Base-by-base conservation (phyloP, 2,797 vertebrate genomes). In the Xenops minutus region DNA sequence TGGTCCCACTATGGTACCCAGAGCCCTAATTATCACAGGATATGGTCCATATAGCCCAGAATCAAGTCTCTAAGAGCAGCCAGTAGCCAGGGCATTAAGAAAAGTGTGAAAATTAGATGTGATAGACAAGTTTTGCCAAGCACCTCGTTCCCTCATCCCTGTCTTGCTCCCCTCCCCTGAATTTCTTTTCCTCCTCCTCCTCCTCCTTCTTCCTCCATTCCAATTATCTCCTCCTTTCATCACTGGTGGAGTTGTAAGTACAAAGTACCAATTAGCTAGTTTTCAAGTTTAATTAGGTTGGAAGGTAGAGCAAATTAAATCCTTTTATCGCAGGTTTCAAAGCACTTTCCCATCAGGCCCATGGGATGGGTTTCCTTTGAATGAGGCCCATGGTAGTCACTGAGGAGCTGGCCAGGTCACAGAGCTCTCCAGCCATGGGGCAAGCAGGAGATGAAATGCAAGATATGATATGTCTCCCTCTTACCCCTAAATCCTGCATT, bases 271-370 rank as follows among this genome's bases (percentile, higher is more conserved):
- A 96, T 97, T 97, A 98, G 96, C 96, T 97, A 95, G 93, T 98
- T 97, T 97, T 98, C 97, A 96, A 96, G 89, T 97, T 98, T 98
- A 98, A 97, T 97, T 98, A 97, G 97, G 96, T 97, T 96, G 96
- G 96, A 97, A 98, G 96, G 96, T 97, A 97, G 91, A 97, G 96
- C 93, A 95, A 98, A 98, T 97, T 97, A 97, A 97, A 98, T 96
- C 94, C 98, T 97, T 96, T 98, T 97, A 95, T 96, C 81, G 37
- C 96, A 51, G 17, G 32, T 97, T 97, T 97, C 97, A 96, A 97
- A 97, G 96, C 21, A 1, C 89, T 95, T 96, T 96, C 95, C 95
- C 94, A 54, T 91, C 78, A 78, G 90, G 73, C 74, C 92, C 81
- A 46, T 18, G 86, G 92, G 95, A 91, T 32, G 30, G 62, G 59